Conservation (phyloP, 2,888 invertebrate genomes). For the Mimachlamys varia region DNA sequence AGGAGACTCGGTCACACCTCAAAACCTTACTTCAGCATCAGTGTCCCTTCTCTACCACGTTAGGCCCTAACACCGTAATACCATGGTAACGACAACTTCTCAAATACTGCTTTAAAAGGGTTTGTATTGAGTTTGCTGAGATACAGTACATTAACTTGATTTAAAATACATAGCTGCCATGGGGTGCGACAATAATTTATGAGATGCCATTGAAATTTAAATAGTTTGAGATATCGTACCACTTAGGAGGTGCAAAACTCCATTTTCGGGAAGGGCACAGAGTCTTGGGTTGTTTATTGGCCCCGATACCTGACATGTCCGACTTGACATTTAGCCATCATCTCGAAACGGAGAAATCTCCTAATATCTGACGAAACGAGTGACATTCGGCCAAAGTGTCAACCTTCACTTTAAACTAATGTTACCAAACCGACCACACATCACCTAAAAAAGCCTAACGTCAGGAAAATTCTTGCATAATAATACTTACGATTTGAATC, state of each 20-base stretch:
- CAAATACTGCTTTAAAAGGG: neutral
- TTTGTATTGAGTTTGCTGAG: slow-evolving; percentile 16
- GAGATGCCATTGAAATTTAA: slow-evolving; percentile 31
- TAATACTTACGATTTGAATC: neutral
- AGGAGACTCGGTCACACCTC: neutral
- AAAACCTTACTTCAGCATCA: neutral
- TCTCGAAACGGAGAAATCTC: neutral
- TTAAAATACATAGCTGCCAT: slow-evolving; percentile 27
- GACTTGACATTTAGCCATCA: neutral
- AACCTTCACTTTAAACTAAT: neutral
- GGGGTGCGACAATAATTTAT: neutral
- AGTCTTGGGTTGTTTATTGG: neutral
- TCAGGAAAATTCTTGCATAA: neutral
- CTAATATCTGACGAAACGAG: neutral
- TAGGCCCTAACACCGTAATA: neutral
- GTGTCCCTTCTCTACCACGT: neutral
- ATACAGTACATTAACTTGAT: neutral
- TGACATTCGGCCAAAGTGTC: neutral
- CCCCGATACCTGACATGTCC: neutral
- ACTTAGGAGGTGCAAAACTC: slow-evolving; percentile 20
- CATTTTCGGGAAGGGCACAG: neutral
- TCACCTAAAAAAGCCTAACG: neutral
- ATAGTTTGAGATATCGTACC: neutral
- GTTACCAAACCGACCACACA: neutral
- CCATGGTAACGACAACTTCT: neutral